phyloP scores from a whole-genome alignment of 2,797 vertebrate species.

The Peromyscus melanophrys region DNA sequence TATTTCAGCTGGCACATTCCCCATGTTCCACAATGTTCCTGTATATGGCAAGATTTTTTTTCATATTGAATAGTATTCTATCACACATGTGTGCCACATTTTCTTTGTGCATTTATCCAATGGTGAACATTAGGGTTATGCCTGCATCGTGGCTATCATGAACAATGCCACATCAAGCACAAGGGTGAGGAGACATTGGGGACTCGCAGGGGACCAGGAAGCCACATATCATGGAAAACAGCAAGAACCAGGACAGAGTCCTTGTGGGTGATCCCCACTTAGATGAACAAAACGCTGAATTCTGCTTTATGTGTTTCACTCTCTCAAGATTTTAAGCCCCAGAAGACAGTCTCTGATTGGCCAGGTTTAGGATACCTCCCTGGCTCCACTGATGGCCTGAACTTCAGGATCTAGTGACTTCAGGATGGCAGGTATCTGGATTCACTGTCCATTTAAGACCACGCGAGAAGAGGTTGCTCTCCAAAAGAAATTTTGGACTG shows the following conservation, averaged over 20 bases:
- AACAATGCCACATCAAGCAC: background rate
- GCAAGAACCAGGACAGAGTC: background rate
- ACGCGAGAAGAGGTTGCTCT: background rate
- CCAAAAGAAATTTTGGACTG: background rate
- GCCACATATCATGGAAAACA: background rate
- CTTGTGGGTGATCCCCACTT: rapidly evolving
- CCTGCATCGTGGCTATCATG: background rate
- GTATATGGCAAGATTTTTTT: background rate
- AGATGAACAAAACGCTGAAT: background rate
- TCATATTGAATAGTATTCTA: background rate
- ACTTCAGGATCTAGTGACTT: background rate
- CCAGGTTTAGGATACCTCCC: background rate
- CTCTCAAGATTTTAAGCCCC: background rate
- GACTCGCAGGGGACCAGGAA: background rate
- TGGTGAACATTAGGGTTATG: background rate
- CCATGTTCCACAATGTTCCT: background rate
- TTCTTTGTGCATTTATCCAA: background rate
- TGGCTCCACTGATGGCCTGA: background rate
- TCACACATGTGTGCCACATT: background rate
- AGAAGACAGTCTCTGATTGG: background rate
- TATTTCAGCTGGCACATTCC: background rate
- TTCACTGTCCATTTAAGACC: background rate
- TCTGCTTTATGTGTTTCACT: background rate
- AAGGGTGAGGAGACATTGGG: background rate
- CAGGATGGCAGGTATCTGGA: background rate